Evolutionary conservation across 2,797 vertebrate genomes (phyloP).

Genomic region (Phataginus tricuspis): DNA sequence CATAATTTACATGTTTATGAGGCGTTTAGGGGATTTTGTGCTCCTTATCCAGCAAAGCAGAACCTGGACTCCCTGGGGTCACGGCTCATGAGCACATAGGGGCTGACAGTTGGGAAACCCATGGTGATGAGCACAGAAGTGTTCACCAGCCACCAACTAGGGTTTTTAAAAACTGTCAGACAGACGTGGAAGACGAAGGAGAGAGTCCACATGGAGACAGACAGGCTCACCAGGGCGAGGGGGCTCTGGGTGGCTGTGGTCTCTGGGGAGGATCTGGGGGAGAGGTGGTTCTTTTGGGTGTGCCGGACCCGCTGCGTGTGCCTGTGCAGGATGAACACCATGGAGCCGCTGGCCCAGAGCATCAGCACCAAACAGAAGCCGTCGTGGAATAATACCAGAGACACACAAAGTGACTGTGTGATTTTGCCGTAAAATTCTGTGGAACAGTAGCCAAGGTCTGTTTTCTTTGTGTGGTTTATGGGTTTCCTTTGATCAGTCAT

Average conservation of each 20-base stretch:
- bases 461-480: neutral
- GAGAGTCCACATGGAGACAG: neutral
- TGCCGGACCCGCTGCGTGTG: neutral
- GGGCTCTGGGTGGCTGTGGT: neutral
- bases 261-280: neutral
- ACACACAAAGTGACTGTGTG: neutral
- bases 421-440: accelerated
- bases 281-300: neutral
- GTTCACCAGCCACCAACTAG: neutral
- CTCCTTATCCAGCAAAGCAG: neutral
- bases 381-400: too few species aligned
- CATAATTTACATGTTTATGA: neutral
- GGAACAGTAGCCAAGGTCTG: neutral
- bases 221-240: neutral
- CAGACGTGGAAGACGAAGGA: neutral
- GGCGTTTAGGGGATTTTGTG: neutral
- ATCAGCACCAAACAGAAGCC: neutral
- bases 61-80: neutral
- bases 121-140: accelerated
- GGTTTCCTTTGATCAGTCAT: accelerated
- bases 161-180: neutral
- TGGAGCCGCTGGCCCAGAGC: neutral
- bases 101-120: neutral
- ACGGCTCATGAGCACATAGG: neutral
- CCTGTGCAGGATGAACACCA: neutral